Base-by-base conservation (phyloP, 2,888 invertebrate species). In the Tachystola acroxantha region DNA sequence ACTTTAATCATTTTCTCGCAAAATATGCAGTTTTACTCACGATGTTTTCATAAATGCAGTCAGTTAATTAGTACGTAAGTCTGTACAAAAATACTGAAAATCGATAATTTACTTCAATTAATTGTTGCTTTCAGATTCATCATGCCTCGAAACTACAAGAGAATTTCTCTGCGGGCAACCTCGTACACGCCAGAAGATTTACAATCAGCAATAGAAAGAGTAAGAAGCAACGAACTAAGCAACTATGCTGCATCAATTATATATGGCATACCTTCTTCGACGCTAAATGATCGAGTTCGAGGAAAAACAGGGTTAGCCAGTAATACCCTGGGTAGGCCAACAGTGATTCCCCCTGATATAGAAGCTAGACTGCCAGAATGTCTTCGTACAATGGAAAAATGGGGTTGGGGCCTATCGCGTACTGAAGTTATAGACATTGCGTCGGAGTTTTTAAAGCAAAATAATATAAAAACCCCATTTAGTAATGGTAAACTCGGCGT, bases 381-480 rank as follows among this genome's bases (percentile, higher is more conserved):
- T 26, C 34, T 32, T 9, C 14, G 6, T n/a, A 13, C 11, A 7
- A 25, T 36, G 26, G 55, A 63, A 42, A 60, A 58, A 46, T 56
- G 50, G 46, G 57, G 61, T 7, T 57, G 53, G 37, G 58, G 58
- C 1, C 39, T 61, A 11, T 47, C 58, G 7, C 51, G 50, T 42
- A 45, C 45, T 31, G 61, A 62, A 43, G 37, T 58, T 7, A 30
- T 57, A 12, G 35, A 48, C 10, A 2, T 48, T 13, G 48, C 60
- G 5, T 40, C 43, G 1, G 36, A 50, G 19, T 58, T 48, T 37
- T 51, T 53, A 5, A 34, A 28, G 26, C 33, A 36, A 36, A 61
- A 58, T 40, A 40, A 51, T 4, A 42, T 61, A 3, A 34, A 36
- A 37, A 58, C 51, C 5, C 50, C 52, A 24, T 60, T 60, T 39